Conservation (phyloP, 1,140 invertebrate genomes). For the Sinonovacula constricta region DNA sequence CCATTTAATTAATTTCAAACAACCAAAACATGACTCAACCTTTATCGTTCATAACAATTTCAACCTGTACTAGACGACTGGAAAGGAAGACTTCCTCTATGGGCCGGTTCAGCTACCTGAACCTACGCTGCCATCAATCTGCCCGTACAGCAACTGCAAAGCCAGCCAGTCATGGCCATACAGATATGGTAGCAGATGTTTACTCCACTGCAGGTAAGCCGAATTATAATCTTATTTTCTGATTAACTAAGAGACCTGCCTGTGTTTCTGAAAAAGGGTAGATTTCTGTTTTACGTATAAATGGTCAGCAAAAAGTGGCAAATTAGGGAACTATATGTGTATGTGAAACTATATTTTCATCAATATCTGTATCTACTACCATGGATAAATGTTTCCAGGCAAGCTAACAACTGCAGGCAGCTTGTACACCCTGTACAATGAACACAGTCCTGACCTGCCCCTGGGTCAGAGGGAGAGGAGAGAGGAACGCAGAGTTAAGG, state of each 20-base stretch:
- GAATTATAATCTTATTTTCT: too few relatives aligned
- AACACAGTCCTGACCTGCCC: constrained; percentile 24
- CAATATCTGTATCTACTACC: too few relatives aligned
- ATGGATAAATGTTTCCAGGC: constrained; percentile 9
- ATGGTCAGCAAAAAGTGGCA: too few relatives aligned
- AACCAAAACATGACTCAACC: too few relatives aligned
- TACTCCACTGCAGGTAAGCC: constrained; percentile 31
- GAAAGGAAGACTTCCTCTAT: constrained; percentile 32
- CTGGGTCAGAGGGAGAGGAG: constrained; percentile 10
- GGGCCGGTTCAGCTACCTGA: constrained; percentile 35
- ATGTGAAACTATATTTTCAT: too few relatives aligned
- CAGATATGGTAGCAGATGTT: constrained; percentile 30
- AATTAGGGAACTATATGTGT: too few relatives aligned
- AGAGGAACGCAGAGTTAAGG: background rate
- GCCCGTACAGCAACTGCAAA: constrained; percentile 6
- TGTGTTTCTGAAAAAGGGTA: too few relatives aligned
- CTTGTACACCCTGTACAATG: constrained; percentile 46
- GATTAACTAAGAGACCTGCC: too few relatives aligned
- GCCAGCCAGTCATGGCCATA: constrained; percentile 31
- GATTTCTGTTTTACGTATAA: too few relatives aligned
- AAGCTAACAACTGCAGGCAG: constrained; percentile 33
- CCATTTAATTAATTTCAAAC: too few relatives aligned
- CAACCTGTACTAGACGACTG: too few relatives aligned
- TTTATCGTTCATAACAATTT: too few relatives aligned
- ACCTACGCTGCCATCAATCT: constrained; percentile 3